A percentile compares a stretch with the other conserved stretches of the same genome.
Conservation (phyloP, 2,888 invertebrate genomes). For the Epinotia nisella region DNA sequence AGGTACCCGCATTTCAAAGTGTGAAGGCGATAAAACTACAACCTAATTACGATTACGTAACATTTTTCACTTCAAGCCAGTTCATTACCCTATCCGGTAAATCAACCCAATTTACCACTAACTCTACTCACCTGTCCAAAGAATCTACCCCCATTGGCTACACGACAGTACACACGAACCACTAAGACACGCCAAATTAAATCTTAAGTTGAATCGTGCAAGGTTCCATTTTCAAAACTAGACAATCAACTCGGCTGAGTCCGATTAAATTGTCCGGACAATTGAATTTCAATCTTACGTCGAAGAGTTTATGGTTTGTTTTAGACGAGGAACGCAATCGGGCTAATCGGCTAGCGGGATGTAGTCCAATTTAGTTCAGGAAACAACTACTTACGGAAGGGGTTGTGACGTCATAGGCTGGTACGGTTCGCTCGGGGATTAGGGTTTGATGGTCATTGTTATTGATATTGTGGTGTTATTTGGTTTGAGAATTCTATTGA, state of each 20-base stretch:
- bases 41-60: conserved; percentile 27
- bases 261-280: conserved; percentile 15
- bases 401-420: conserved; percentile 47
- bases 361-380: conserved; percentile 48
- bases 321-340: not conserved
- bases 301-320: not conserved
- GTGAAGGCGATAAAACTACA: conserved; percentile 18
- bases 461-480: conserved; percentile 11
- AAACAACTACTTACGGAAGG: conserved; percentile 45
- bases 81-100: conserved; percentile 41
- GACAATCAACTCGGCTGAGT: not conserved
- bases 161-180: conserved; percentile 24
- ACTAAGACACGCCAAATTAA: conserved; percentile 5
- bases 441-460: conserved; percentile 35
- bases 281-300: conserved; percentile 23
- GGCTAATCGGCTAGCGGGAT: conserved; percentile 43
- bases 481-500: no score
- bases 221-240: conserved; percentile 15
- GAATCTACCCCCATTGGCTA: conserved; percentile 23
- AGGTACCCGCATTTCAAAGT: not conserved
- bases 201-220: not conserved
- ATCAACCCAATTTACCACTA: conserved; percentile 40
- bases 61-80: conserved; percentile 34
- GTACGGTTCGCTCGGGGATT: conserved; percentile 30
- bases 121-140: conserved; percentile 32